These are phyloP conservation scores for Oreortyx pictus DNA, from an alignment of 2,797 vertebrate species.

Conservation along the genomic window DNA sequence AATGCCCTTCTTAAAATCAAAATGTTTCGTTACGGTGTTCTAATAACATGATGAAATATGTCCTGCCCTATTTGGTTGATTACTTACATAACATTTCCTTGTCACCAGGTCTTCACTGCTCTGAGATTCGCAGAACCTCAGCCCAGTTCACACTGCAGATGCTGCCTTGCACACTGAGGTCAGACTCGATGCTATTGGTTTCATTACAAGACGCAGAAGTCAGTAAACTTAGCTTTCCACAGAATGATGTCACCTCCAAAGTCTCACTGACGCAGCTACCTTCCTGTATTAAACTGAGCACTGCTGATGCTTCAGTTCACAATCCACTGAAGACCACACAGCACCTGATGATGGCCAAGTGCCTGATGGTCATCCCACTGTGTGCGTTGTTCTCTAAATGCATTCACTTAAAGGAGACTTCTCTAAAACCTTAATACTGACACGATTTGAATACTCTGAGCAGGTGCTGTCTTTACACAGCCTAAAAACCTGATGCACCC, in stretches of 20 bases:
- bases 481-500: not conserved
- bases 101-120: conserved; percentile 13
- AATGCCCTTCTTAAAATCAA: not conserved
- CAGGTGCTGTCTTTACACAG: not conserved
- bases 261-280: not conserved
- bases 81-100: conserved; percentile 19
- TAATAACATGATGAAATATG: not conserved
- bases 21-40: not conserved
- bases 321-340: not conserved
- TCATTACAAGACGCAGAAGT: not conserved
- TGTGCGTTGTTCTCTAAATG: not conserved
- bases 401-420: not conserved
- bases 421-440: not conserved
- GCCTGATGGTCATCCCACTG: not conserved
- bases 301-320: not conserved
- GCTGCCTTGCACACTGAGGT: not conserved
- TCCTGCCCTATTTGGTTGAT: not conserved
- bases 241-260: not conserved
- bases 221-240: not conserved
- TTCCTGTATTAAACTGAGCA: not conserved
- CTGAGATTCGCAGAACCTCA: not conserved
- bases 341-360: not conserved
- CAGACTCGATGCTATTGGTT: not conserved
- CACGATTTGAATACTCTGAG: not conserved
- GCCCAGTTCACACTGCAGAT: not conserved